Evolutionary conservation across 2,888 invertebrate genomes (phyloP).

Genomic region (Luperina nickerlii): DNA sequence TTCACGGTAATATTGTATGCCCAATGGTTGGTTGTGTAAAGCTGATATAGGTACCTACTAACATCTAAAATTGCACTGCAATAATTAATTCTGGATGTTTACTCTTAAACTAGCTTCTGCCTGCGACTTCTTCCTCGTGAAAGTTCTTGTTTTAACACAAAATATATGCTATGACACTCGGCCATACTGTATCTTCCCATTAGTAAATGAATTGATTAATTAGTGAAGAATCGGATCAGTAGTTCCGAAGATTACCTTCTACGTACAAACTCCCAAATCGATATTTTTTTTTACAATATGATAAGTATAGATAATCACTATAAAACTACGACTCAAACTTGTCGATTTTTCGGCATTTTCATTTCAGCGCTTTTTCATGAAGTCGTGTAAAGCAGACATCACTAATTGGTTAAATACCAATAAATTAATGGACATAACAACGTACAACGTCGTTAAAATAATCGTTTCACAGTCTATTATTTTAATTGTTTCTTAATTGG

Average conservation of each 20-base stretch:
- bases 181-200: no score
- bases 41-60: background rate
- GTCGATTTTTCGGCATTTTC: background rate
- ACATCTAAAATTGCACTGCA: background rate
- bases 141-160: no score
- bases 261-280: no score
- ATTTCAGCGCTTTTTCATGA: slow-evolving; percentile 6
- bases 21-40: background rate
- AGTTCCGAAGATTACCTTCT: no score
- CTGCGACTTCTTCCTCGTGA: no score
- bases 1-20: background rate
- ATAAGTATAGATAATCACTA: background rate
- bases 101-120: background rate
- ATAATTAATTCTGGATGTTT: background rate
- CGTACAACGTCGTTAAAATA: slow-evolving; percentile 38
- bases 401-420: slow-evolving; percentile 51
- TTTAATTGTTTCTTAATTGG: slow-evolving; percentile 35
- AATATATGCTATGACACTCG: no score
- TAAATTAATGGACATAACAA: slow-evolving; percentile 41
- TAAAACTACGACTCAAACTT: slow-evolving; percentile 17
- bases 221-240: no score
- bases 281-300: background rate
- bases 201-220: no score
- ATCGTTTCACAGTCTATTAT: slow-evolving; percentile 26
- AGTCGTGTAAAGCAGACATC: slow-evolving; percentile 21